These are phyloP conservation scores for Chrysaora quinquecirrha DNA, from an alignment of 30 jellyfish, hydroid and myxozoan species.

Conservation along the genomic window DNA sequence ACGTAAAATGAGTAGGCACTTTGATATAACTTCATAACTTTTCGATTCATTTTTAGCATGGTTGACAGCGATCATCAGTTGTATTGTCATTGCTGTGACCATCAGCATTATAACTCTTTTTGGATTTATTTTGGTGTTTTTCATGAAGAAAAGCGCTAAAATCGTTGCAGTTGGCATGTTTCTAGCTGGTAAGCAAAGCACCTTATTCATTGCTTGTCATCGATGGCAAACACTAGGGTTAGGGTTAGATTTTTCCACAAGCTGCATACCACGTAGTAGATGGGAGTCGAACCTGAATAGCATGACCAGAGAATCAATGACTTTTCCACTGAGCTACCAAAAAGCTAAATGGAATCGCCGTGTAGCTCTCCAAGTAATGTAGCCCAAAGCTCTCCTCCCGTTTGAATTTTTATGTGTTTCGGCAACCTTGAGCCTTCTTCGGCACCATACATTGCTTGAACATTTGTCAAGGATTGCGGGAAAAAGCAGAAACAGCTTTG, in stretches of 20 bases:
- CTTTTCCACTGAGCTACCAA: not conserved
- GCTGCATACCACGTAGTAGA: no score
- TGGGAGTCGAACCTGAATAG: no score
- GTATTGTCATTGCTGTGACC: not conserved
- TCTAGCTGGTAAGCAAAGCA: slow-evolving; percentile 11
- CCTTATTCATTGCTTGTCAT: not conserved
- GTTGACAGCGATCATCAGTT: not conserved
- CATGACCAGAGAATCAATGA: no score
- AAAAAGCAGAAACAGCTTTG: no score
- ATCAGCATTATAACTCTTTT: not conserved
- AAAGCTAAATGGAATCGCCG: not conserved
- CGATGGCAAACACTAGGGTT: no score
- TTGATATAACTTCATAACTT: no score
- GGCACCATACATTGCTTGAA: no score
- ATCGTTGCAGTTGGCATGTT: not conserved
- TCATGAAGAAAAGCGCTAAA: slow-evolving; percentile 14
- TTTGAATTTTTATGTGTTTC: not conserved
- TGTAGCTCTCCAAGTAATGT: no score
- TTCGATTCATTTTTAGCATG: slow-evolving; percentile 7
- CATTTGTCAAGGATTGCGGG: no score
- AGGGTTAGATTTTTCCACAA: no score
- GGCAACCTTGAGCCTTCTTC: no score
- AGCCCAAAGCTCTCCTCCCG: not conserved
- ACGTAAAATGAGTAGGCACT: no score
- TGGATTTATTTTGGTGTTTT: slow-evolving; percentile 8